phyloP scores from a whole-genome alignment of 2,888 invertebrate genomes.

The Hoplodrina blanda region DNA sequence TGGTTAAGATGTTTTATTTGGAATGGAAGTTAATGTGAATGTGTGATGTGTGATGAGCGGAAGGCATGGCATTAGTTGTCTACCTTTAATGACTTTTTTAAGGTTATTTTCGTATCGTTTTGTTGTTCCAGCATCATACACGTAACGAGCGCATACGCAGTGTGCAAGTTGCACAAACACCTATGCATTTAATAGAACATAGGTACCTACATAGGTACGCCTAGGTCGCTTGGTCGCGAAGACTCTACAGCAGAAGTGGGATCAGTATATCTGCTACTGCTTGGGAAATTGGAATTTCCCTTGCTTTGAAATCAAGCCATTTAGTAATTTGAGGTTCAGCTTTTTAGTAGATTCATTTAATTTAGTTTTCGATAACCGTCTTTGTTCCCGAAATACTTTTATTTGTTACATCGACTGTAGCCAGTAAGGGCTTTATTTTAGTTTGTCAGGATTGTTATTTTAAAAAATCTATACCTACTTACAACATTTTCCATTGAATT shows the following conservation, averaged over 20 bases:
- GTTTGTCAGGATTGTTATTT: neutral
- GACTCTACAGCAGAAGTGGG: no score
- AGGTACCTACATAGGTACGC: no score
- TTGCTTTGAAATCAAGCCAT: no score
- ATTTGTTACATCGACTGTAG: neutral
- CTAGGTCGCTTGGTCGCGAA: no score
- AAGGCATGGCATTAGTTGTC: no score
- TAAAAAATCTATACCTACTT: slow-evolving; percentile 19
- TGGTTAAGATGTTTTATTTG: slow-evolving; percentile 2
- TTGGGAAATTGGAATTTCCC: no score
- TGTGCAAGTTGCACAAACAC: neutral
- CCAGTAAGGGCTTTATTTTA: neutral
- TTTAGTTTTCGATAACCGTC: no score
- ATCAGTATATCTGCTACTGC: no score
- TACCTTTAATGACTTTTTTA: neutral
- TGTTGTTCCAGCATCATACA: neutral
- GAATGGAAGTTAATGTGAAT: neutral
- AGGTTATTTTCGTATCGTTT: neutral
- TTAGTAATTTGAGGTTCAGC: no score
- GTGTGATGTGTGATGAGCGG: neutral
- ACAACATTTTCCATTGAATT: slow-evolving; percentile 38
- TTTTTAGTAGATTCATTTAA: no score
- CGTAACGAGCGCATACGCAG: neutral
- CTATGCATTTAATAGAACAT: neutral
- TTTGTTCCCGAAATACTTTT: no score